These are phyloP conservation scores for Columba guinea DNA, from an alignment of 2,797 vertebrate genomes.

Conservation along the genomic window DNA sequence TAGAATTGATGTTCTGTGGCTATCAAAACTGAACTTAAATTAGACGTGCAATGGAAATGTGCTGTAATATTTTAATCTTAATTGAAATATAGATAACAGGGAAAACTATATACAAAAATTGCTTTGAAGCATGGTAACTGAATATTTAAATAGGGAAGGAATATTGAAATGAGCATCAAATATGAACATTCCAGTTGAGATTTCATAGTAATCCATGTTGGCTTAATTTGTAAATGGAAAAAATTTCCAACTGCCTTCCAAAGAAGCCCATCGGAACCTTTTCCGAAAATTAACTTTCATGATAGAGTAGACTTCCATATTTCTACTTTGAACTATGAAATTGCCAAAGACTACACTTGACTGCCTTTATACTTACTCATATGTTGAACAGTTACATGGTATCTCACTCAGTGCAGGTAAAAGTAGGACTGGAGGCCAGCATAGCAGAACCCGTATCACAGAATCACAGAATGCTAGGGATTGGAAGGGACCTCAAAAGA, in stretches of 20 bases:
- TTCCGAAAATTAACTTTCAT: not conserved
- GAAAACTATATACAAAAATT: not conserved
- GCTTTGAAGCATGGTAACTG: not conserved
- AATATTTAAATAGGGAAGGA: not conserved
- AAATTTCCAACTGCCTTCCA: not conserved
- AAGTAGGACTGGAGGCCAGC: not conserved
- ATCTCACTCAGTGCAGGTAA: not conserved
- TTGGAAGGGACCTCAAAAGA: too few relatives aligned
- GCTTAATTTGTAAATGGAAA: not conserved
- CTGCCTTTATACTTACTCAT: not conserved
- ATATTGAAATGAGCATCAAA: not conserved
- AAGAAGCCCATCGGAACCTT: not conserved
- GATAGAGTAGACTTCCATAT: fast-evolving
- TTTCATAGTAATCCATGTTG: not conserved
- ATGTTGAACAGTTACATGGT: fast-evolving
- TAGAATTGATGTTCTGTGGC: not conserved
- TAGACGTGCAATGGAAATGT: not conserved
- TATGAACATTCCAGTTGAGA: not conserved
- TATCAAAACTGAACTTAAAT: not conserved
- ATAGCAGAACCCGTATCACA: not conserved
- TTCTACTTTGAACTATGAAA: not conserved
- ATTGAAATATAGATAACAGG: not conserved
- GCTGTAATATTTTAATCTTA: not conserved
- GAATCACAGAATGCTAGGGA: too few relatives aligned
- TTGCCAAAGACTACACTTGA: not conserved